These are phyloP conservation scores for Glareola pratincola DNA, from an alignment of 2,113 vertebrate genomes.

Conservation along the genomic window DNA sequence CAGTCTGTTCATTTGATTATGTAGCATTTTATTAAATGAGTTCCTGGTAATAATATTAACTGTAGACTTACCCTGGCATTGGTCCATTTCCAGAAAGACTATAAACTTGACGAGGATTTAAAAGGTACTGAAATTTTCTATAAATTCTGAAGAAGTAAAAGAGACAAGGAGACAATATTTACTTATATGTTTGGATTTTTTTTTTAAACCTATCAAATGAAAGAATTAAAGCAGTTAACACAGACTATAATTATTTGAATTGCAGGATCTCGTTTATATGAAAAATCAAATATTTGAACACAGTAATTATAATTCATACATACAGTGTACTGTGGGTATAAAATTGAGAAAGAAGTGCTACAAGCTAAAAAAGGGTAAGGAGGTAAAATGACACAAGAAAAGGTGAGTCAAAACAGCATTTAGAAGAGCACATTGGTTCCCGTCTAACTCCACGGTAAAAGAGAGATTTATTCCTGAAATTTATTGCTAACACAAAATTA, in stretches of 20 bases:
- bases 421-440: background rate
- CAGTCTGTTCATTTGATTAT: constrained; percentile 45
- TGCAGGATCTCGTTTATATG: background rate
- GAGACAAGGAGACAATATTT: constrained; percentile 4
- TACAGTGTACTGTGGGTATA: background rate
- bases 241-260: background rate
- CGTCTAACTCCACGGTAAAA: background rate
- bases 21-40: constrained; percentile 47
- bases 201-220: background rate
- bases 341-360: background rate
- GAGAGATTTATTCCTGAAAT: background rate
- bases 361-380: background rate
- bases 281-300: background rate
- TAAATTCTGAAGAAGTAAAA: constrained; percentile 82
- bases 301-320: background rate
- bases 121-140: constrained; percentile 93
- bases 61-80: constrained; percentile 87
- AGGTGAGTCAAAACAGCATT: background rate
- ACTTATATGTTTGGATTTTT: background rate
- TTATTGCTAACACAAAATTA: background rate
- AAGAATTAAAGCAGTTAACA: background rate
- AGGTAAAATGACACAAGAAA: background rate
- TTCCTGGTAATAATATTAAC: constrained; percentile 51
- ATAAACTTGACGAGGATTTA: constrained; percentile 95
- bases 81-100: constrained; percentile 90